Evolutionary conservation across 2,797 vertebrate genomes (phyloP).

Genomic region (Sarcophilus harrisii): DNA sequence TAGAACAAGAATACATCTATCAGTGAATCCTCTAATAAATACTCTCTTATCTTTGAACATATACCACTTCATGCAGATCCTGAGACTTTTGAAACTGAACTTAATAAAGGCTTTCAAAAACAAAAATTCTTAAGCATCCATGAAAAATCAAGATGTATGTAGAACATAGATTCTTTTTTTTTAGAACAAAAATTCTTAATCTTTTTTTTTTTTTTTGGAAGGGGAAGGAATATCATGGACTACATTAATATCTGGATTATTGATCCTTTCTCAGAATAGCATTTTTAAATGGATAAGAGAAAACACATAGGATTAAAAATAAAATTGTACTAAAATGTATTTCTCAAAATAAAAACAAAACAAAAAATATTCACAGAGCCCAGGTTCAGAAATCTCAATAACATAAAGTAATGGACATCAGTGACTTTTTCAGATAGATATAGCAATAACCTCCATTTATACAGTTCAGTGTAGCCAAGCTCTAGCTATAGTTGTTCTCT

Average conservation of each 20-base stretch:
- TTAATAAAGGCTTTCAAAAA: slow-evolving; percentile 2
- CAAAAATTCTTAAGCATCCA: background rate
- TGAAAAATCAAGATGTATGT: slow-evolving; percentile 22
- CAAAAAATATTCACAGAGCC: background rate
- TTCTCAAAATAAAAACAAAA: background rate
- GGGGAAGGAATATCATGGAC: background rate
- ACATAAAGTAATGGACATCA: background rate
- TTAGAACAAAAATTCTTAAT: background rate
- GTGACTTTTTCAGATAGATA: background rate
- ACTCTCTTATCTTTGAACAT: slow-evolving; percentile 1
- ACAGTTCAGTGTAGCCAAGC: background rate
- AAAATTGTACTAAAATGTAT: background rate
- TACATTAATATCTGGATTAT: background rate
- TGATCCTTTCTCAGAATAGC: background rate
- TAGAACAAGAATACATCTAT: background rate
- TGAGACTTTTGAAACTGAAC: background rate
- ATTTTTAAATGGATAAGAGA: background rate
- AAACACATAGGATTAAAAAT: background rate
- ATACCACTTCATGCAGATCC: background rate
- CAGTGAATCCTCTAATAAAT: background rate
- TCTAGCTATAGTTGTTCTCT: background rate
- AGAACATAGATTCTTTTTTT: background rate
- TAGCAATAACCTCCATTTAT: background rate
- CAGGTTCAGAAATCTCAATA: background rate
- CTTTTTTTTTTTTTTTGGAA: background rate